Base-by-base conservation (phyloP, 2,888 invertebrate genomes). In the Caenorhabditis sp. region DNA sequence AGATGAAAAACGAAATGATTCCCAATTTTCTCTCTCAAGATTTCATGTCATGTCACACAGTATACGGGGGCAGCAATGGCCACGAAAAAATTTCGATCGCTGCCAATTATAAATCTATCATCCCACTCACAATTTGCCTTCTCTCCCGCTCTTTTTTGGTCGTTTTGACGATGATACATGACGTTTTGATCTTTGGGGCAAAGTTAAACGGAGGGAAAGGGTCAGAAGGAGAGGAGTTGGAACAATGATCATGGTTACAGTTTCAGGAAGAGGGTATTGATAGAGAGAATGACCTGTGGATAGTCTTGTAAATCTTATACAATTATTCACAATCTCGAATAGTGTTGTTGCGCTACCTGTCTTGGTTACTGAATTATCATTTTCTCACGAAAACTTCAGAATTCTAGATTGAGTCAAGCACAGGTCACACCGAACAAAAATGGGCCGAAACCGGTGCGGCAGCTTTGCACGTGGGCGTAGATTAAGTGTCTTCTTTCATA, bases 71-170 rank as follows among this genome's bases (percentile, higher is more conserved):
- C 19, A 7, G 47, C 19, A 47, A 5, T 14, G 5, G 19, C 19
- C 47, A 5, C 19, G n/a, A 3, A 28, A 47, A 8, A 28, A 68
- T 75, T n/a, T n/a, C n/a, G 75, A 75, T 76, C 35, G 68, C 58
- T 76, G 76, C 76, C 76, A 76, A 76, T 76, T 76, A 76, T 38
- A 38, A 10, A 38, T 76, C 68, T 31, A 26, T 61, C 59, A 56
- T 49, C 51, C 49, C 38, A 59, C 41, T 54, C 69, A 51, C 28
- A 56, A 41, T 47, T 47, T 44, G 14, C 16, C n/a, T 47, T 47
- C 6, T 47, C 19, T 47, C 6, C 19, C 19, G 7, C 19, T 47
- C 10, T 14, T 47, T 73, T 74, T 19, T 63, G 26, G 38, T 44
- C 64, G 26, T 59, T 72, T 72, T 72, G 54, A 26, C 14, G 2